Evolutionary conservation across 2,888 invertebrate species (phyloP), one percentile per base, ranked within the genome.

Genomic region (Pediacus dermestoides): DNA sequence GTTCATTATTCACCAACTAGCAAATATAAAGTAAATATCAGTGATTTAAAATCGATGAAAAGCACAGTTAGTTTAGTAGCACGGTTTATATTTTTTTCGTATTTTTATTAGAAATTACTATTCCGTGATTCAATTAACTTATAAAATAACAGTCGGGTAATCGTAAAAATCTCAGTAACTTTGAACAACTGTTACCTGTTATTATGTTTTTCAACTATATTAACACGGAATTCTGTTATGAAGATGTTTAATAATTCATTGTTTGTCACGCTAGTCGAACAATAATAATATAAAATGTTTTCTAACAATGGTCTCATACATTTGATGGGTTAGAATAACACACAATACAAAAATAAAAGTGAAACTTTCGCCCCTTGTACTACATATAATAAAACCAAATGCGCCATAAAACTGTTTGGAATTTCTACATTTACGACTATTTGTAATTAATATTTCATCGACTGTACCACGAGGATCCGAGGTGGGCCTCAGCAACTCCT

Each of bases 181-280:
- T 50, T 44, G 35, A 43, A 56, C 55, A 54, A 55, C 50, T 53
- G 51, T 52, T 52, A 52, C 43, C 42, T 41, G 43, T 50, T 52
- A 52, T 50, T 54, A 47, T 44, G 39, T 44, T 48, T 48, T 53
- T 44, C 44, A 41, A 36, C 41, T 23, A 33, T 31, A 47, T 43
- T 39, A 34, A 50, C 58, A 57, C 53, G 50, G 49, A 54, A 50
- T 46, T 55, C 42, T 52, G 52, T 55, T 52, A 57, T 50, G 52
- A 46, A 46, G 32, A 35, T 47, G 32, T 46, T 58, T 47, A 57
- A 55, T 54, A 51, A 58, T 58, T 47, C 49, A 58, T 49, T 57
- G 57, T 58, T 56, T 47, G 51, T 58, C 58, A 58, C 58, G 58
- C 55, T 48, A 53, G 57, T 58, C 58, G 37, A 45, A 44, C 46